Evolutionary conservation across 2,113 vertebrate species (phyloP), one percentile per base, ranked within the genome.

Genomic region (Epinephelus fuscoguttatus): DNA sequence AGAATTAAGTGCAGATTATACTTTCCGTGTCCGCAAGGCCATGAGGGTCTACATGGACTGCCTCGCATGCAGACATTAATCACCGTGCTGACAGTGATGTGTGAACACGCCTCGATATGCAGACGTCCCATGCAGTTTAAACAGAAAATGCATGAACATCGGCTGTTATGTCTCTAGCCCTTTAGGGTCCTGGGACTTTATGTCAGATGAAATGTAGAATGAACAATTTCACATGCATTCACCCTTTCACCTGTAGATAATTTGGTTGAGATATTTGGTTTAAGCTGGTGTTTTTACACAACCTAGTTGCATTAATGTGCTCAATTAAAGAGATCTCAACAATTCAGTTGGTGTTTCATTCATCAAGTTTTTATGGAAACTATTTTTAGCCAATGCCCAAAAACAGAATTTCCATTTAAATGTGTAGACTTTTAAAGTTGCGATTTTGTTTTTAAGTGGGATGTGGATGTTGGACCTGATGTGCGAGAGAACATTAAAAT

Each of bases 401-500:
- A 63, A 63, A 13, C 8, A 25, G 19, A 33, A 21, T 70, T 69
- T 81, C 30, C 2, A 23, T 33, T 50, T 17, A 70, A 53, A 21
- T 30, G 21, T 66, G 60, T 42, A 37, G 61, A 64, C 12, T 21
- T 62, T 18, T 30, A 67, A 17, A 14, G 33, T 37, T 68, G 23
- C 40, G 21, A 14, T 4, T 59, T 23, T 27, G 53, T 56, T 78
- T 25, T 21, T 33, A 18, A 47, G 23, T 47, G 8, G 14, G 11
- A 62, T 37, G 45, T 47, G 45, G 55, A 17, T 19, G 19, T 12
- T 60, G 55, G 33, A 62, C 40, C 45, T 18, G 1, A 2, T 72
- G 60, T 80, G 67, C 11, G 21, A 30, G 53, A 49, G 12, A 63
- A 53, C 62, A 40, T 77, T 81, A 21, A 56, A 69, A 72, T 37